Evolutionary conservation across 2,888 invertebrate species (phyloP).

Genomic region (Apomyelois bistriatella): DNA sequence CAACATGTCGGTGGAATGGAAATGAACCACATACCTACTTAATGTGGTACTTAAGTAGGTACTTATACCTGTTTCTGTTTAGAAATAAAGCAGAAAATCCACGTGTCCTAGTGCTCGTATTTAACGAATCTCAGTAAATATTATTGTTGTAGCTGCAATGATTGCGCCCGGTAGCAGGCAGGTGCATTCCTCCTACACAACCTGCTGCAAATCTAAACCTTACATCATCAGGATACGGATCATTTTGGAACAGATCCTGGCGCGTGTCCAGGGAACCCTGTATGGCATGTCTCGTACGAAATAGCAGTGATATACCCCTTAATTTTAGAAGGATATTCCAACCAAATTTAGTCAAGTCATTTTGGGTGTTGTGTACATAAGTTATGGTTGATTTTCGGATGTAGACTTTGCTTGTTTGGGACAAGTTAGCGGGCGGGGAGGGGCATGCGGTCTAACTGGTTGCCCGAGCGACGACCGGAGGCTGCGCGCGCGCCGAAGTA

Average conservation of each 20-base stretch:
- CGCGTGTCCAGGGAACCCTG: constrained; percentile 69
- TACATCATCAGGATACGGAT: constrained; percentile 47
- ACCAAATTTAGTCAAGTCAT: constrained; percentile 18
- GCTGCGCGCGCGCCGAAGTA: constrained; percentile 69
- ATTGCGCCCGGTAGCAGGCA: constrained; percentile 58
- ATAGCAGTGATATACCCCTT: constrained; percentile 47
- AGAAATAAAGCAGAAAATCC: constrained; percentile 9
- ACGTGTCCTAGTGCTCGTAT: constrained; percentile 35
- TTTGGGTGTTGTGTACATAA: constrained; percentile 23
- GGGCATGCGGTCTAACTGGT: constrained; percentile 74
- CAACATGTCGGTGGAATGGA: too few species aligned
- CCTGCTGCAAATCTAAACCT: constrained; percentile 34
- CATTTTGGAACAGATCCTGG: constrained; percentile 43
- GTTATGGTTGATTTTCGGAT: constrained; percentile 37
- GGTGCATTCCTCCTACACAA: constrained; percentile 51
- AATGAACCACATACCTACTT: too few species aligned
- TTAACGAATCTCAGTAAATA: constrained; percentile 46
- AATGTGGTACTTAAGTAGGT: too few species aligned
- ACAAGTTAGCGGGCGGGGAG: constrained; percentile 47
- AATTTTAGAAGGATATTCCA: constrained; percentile 33
- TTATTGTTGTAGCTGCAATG: constrained; percentile 44
- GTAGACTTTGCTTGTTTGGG: constrained; percentile 50
- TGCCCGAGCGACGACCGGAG: constrained; percentile 77
- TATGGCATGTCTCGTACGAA: constrained; percentile 66
- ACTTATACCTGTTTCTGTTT: background rate